phyloP scores from a whole-genome alignment of 2,797 vertebrate genomes.

The Syngnathus rostellatus region DNA sequence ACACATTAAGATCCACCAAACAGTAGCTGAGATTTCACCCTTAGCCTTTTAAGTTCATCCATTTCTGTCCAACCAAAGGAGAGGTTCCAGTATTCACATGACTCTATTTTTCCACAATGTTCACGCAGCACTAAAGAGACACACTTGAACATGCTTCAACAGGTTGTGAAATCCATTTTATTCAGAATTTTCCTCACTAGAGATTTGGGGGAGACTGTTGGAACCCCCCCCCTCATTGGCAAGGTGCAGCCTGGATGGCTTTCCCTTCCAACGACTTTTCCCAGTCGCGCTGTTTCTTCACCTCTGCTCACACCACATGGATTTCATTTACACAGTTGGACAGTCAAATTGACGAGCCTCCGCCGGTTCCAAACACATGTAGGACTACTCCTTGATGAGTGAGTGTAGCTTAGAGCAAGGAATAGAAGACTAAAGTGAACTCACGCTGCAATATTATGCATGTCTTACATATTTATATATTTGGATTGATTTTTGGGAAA shows the following conservation, averaged over 20 bases:
- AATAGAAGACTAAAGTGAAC: conserved; percentile 38
- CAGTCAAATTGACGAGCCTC: conserved; percentile 61
- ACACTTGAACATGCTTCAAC: conserved; percentile 30
- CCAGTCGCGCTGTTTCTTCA: conserved; percentile 60
- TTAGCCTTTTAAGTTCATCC: conserved; percentile 23
- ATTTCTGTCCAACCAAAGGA: conserved; percentile 21
- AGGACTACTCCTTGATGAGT: conserved; percentile 45
- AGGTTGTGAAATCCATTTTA: conserved; percentile 47
- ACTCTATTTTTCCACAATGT: conserved; percentile 62
- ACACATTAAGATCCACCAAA: conserved; percentile 28
- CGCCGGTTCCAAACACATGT: conserved; percentile 65
- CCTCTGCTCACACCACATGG: conserved; percentile 66
- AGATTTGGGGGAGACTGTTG: conserved; percentile 56
- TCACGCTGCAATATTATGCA: conserved; percentile 26
- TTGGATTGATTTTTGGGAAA: not conserved
- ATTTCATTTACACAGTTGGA: conserved; percentile 66
- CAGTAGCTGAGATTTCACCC: conserved; percentile 35
- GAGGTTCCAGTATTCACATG: conserved; percentile 40
- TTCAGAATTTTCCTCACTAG: conserved; percentile 45
- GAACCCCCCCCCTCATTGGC: conserved; percentile 62
- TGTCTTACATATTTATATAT: not conserved
- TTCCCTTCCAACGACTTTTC: conserved; percentile 63
- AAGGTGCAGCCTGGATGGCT: conserved; percentile 53
- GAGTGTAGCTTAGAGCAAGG: conserved; percentile 38
- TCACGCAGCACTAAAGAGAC: conserved; percentile 42